Evolutionary conservation across 2,113 vertebrate species (phyloP), one percentile per base, ranked within the genome.

Genomic region (Cyprinus carpio): DNA sequence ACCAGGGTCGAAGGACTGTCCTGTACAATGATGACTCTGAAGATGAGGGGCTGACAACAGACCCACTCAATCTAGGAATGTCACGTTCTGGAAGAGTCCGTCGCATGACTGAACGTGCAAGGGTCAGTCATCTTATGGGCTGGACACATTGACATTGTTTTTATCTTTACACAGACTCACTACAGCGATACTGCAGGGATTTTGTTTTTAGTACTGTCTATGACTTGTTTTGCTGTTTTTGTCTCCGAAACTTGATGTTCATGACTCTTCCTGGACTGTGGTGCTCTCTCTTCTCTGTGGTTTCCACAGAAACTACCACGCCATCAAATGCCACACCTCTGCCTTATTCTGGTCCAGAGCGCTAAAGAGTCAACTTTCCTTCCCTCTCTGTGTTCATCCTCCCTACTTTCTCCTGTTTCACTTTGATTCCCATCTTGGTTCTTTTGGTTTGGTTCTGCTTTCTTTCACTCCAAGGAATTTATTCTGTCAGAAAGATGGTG

Each of bases 71-170:
- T 94, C 95, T 99, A 89, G 98, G 98, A 90, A 96, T 92, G 93
- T 99, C 98, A 81, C 96, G 98, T 88, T 99, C 98, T 76, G 98
- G 98, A 91, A 95, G 98, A 91, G 96, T 99, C 84, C 96, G 98
- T 46, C 97, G 97, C 90, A 99, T 99, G 98, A 99, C 98, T 9
- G 98, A 99, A 93, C 98, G 98, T 92, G 98, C 98, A 90, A 96
- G 98, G 88, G 97, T 99, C 92, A 99, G 98, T 93, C 98, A 99
- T 93, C 96, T 99, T 71, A 99, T 99, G 98, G 98, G 98, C 90
- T 99, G 98, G 98, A 95, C 97, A 91, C 97, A 98, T 29, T 31
- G 54, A 43, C 46, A 2, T 72, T 69, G 56, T 75, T 80, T 23
- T 31, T 49, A 78, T 46, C 65, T 83, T 77, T 64, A 64, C 82